Evolutionary conservation across 2,113 vertebrate genomes (phyloP), one percentile per base, ranked within the genome.

Genomic region (Ginglymostoma cirratum): DNA sequence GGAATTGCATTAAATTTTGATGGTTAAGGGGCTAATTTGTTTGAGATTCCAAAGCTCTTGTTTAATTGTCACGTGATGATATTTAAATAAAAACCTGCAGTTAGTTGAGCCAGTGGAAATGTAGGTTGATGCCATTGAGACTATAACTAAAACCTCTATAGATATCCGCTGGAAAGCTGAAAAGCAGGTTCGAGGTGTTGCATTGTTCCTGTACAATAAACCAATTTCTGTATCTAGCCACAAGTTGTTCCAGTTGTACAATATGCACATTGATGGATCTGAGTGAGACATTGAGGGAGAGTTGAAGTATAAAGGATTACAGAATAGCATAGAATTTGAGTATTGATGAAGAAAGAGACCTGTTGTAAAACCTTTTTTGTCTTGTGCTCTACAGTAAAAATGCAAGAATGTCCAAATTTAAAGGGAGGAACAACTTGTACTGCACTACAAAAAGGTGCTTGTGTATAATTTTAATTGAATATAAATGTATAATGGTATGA

Each of bases 41-140:
- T 70, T 34, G 92, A 7, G 38, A 8, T 69, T 69, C n/a, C 42
- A 17, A 76, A 95, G 6, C 42, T 21, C 42, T 34, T 76, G 38
- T 67, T 12, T 70, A 42, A 94, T 94, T 48, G 94, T 72, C 27
- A 95, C 76, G 45, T 72, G 12, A 95, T 72, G 69, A 24, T 48
- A 27, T 38, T 95, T 95, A 27, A 95, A 95, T 52, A 52, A 30
- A 72, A 72, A 76, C 1, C 48, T 15, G 24, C 15, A 72, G 38
- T 34, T 48, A 19, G 45, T 52, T 48, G 94, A 70, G 67, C 38
- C 38, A 30, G 24, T 95, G 45, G 24, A 42, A 72, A 95, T 95
- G 38, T 95, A 95, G 94, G 69, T 95, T 95, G 94, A 76, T 95
- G 30, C 94, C 69, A 34, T 72, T 95, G 94, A 69, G 94, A 95